A percentile compares a stretch with the other conserved stretches of the same genome.
These are phyloP conservation scores for Microctonus hyperodae DNA, from an alignment of 2,888 invertebrate genomes.

Conservation along the genomic window DNA sequence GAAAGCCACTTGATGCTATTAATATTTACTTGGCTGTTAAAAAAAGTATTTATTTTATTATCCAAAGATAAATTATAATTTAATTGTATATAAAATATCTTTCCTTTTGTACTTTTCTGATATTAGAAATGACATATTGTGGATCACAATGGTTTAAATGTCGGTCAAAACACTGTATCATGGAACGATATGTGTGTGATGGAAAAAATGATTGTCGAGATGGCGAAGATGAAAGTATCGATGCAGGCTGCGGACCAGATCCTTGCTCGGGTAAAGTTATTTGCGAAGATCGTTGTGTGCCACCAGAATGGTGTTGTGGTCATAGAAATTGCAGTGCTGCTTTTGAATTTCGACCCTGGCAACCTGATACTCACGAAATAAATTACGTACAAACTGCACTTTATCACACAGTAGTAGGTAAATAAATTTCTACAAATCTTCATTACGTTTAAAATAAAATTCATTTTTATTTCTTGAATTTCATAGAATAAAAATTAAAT, in stretches of 20 bases:
- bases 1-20: conserved; percentile 30
- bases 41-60: conserved; percentile 41
- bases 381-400: conserved; percentile 62
- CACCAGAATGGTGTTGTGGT: conserved; percentile 66
- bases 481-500: conserved; percentile 18
- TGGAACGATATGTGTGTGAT: conserved; percentile 65
- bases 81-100: neutral
- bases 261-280: conserved; percentile 64
- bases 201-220: conserved; percentile 65
- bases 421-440: too few species aligned
- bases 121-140: conserved; percentile 44
- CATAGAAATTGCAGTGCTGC: conserved; percentile 46
- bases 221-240: conserved; percentile 64
- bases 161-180: conserved; percentile 62
- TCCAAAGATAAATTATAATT: neutral
- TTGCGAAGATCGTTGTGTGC: conserved; percentile 66
- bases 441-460: too few species aligned
- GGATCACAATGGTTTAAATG: conserved; percentile 53
- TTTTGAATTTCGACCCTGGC: conserved; percentile 39
- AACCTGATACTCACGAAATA: conserved; percentile 51
- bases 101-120: conserved; percentile 8
- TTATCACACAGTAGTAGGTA: conserved; percentile 61
- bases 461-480: too few species aligned
- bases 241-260: conserved; percentile 57
- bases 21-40: conserved; percentile 44